Base-by-base conservation (phyloP, 2,888 invertebrate genomes). In the Chymomyza procnemis region DNA sequence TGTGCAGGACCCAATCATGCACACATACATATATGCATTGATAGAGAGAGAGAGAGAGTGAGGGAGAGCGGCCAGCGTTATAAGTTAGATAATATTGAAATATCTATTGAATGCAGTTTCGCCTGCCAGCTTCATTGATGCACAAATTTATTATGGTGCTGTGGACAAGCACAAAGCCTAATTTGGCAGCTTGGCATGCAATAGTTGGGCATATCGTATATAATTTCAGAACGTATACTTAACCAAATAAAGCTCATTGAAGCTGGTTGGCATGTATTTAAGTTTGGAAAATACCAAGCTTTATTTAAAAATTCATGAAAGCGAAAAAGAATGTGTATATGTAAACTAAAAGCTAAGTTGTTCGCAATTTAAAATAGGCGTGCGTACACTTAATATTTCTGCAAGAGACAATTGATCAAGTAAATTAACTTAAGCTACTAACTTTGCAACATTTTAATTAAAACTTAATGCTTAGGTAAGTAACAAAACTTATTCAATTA, bases 81-180 rank as follows among this genome's bases (percentile, higher is more conserved):
- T 79, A 74, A 73, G 76, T 73, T 70, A 83, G 80, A 81, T 80
- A 83, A 79, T 80, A 79, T 76, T 77, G 19, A 12, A 12, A 66
- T 64, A 47, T 26, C 26, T 1, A 26, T 26, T 26, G 34, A 41
- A 41, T 41, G 2, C 12, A 41, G 34, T 41, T 41, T n/a, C n/a
- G n/a, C n/a, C n/a, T 41, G 34, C 1, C 34, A 41, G 34, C 34
- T 41, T 41, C 34, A 19, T 41, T 58, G 58, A 19, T 46, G 41
- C 41, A 14, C 46, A 58, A 58, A 58, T 58, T 21, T 22, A 41
- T 41, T 12, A 41, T 41, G 34, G 34, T 3, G 41, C 46, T 46
- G 14, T 56, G 30, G 8, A 46, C 46, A 58, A 58, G 14, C 18
- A 18, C 48, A 50, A 16, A 1, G 22, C 16, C 46, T 2, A 6